Conservation (phyloP, 35 echinoderm and acorn worm genomes). For the Antedon bifida region DNA sequence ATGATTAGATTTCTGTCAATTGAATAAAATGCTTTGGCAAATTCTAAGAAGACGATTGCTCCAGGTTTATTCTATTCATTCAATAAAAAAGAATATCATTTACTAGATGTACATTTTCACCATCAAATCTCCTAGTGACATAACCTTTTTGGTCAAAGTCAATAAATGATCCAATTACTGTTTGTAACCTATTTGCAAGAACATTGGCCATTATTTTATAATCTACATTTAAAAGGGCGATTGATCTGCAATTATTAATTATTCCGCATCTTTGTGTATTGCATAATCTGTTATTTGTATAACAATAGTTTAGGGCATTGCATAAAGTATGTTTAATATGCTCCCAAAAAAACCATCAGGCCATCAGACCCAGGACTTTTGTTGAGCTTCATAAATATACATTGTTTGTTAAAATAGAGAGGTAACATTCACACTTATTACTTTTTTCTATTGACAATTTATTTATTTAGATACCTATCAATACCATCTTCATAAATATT, state of each 20-base stretch:
- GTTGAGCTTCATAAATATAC: background rate
- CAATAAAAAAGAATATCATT: too few relatives aligned
- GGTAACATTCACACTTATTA: background rate
- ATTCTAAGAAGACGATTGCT: too few relatives aligned
- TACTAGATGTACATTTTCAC: background rate
- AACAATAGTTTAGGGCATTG: background rate
- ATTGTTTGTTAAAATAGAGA: background rate
- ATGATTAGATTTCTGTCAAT: too few relatives aligned
- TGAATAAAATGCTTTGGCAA: too few relatives aligned
- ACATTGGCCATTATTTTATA: background rate
- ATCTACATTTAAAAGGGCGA: background rate
- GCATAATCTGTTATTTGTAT: background rate
- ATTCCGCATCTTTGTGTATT: background rate
- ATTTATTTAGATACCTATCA: background rate
- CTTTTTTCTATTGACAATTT: background rate
- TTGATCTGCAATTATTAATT: background rate
- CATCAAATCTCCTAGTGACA: background rate
- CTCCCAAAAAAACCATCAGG: background rate
- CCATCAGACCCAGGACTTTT: background rate
- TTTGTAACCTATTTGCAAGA: background rate
- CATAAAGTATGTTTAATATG: too few relatives aligned
- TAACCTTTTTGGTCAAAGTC: background rate
- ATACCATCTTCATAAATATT: too few relatives aligned
- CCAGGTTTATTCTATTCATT: too few relatives aligned
- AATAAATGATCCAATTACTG: background rate